Conservation (phyloP, 2,888 invertebrate species). For the Julus scandinavius region DNA sequence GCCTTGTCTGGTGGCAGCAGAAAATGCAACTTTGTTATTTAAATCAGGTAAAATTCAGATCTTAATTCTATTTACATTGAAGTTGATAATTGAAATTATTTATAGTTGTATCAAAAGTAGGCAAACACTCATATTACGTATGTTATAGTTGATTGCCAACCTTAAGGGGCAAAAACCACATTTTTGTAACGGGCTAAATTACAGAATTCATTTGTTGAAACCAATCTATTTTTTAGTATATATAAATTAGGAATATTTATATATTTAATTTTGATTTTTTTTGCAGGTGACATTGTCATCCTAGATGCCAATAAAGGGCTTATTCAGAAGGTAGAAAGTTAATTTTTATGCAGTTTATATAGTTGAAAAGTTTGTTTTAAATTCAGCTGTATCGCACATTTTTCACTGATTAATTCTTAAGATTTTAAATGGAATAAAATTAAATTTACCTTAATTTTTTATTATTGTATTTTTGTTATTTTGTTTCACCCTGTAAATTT, state of each 20-base stretch:
- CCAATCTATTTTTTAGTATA: background rate
- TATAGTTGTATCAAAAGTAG: background rate
- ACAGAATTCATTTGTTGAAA: background rate
- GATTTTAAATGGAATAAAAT: background rate
- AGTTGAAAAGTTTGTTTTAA: background rate
- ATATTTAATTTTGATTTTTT: too few relatives aligned
- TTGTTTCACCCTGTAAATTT: background rate
- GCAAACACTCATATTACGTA: background rate
- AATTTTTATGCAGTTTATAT: background rate
- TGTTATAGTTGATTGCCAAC: slow-evolving; percentile 1
- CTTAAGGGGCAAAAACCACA: background rate
- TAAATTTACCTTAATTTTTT: too few relatives aligned
- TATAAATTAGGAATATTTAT: too few relatives aligned
- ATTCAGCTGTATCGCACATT: background rate
- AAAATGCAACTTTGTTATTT: slow-evolving; percentile 43
- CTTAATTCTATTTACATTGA: background rate
- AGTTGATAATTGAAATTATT: background rate
- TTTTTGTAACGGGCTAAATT: background rate
- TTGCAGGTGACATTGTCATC: background rate
- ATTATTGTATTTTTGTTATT: too few relatives aligned
- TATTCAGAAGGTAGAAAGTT: background rate
- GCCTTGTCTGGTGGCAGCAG: slow-evolving; percentile 24
- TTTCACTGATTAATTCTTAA: background rate
- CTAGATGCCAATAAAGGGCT: background rate
- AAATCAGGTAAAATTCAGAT: background rate